Evolutionary conservation across 2,888 invertebrate species (phyloP).

Genomic region (Maniola hyperantus): DNA sequence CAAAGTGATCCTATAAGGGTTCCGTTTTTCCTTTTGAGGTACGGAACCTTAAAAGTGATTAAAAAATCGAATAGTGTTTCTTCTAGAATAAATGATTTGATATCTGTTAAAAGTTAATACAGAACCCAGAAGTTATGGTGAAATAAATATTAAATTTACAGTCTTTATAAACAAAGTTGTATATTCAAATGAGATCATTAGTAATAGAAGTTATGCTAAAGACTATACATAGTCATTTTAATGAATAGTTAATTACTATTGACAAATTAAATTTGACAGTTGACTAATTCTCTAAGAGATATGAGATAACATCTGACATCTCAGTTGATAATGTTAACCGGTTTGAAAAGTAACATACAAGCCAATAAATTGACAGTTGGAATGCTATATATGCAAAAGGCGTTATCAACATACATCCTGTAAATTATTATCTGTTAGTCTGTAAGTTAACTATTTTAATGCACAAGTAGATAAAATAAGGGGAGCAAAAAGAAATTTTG

Average conservation of each 20-base stretch:
- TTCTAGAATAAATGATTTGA: too few species aligned
- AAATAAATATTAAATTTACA: neutral
- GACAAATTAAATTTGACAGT: conserved; percentile 10
- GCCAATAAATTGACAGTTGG: neutral
- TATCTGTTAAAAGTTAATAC: too few species aligned
- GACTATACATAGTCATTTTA: neutral
- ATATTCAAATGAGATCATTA: neutral
- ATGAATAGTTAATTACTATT: conserved; percentile 2
- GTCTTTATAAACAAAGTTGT: neutral
- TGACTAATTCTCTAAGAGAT: neutral
- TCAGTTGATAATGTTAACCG: conserved; percentile 1
- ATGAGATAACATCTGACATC: conserved; percentile 7
- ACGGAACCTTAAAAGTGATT: too few species aligned
- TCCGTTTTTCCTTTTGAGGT: too few species aligned
- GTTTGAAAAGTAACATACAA: neutral
- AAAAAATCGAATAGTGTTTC: too few species aligned
- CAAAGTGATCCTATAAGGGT: too few species aligned
- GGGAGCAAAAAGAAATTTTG: too few species aligned
- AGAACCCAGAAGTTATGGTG: too few species aligned
- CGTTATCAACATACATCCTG: neutral
- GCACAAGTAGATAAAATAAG: too few species aligned
- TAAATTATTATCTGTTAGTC: neutral
- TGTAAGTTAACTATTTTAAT: too few species aligned
- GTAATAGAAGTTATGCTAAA: too few species aligned
- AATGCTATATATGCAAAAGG: neutral